A percentile compares a stretch with the other conserved stretches of the same genome.
These are phyloP conservation scores for Sycobia sp. DNA, from an alignment of 1,140 invertebrate genomes.

Conservation along the genomic window DNA sequence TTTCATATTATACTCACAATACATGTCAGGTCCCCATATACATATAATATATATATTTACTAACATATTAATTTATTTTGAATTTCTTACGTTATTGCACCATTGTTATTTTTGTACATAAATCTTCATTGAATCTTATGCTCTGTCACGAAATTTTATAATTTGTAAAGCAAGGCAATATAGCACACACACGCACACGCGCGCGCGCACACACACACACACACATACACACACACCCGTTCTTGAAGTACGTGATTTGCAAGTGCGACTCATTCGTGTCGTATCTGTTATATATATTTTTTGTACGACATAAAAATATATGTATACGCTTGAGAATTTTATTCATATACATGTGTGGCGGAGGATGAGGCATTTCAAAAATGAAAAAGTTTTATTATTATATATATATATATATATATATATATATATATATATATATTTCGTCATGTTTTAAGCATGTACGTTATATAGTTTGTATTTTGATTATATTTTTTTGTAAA, in stretches of 20 bases:
- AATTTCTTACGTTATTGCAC: conserved; percentile 8
- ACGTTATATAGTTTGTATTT: too few species aligned
- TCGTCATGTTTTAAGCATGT: too few species aligned
- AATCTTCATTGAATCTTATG: conserved; percentile 11
- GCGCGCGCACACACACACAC: too few species aligned
- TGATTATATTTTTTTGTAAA: too few species aligned
- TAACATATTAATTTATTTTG: too few species aligned
- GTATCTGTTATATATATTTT: too few species aligned
- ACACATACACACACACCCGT: too few species aligned
- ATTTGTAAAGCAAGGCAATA: conserved; percentile 27
- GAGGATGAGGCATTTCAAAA: conserved; percentile 15
- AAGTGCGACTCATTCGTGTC: conserved; percentile 10
- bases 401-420: too few species aligned
- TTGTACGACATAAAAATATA: conserved; percentile 24
- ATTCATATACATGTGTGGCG: background rate
- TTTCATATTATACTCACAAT: conserved; percentile 4
- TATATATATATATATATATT: too few species aligned
- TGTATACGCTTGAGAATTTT: background rate
- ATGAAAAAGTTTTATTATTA: too few species aligned
- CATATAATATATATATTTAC: background rate
- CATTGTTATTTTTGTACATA: background rate
- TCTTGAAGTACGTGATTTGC: conserved; percentile 16
- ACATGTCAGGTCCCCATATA: background rate
- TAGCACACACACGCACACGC: too few species aligned
- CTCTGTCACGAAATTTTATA: background rate